Conservation (phyloP, 1,140 invertebrate genomes). For the Liolophura sinensis region DNA sequence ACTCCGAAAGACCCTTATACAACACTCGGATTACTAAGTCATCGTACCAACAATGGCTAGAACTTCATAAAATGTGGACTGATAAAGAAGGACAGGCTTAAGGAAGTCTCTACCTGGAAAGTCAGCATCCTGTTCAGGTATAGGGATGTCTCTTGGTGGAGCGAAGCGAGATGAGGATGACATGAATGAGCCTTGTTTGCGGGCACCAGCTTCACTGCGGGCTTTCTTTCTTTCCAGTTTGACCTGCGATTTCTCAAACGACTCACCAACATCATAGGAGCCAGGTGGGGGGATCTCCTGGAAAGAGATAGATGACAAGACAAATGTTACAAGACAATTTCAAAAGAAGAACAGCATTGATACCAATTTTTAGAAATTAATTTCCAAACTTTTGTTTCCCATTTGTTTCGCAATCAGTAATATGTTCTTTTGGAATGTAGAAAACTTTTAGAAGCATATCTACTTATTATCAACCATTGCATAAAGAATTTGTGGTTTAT, state of each 20-base stretch:
- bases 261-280: slow-evolving; percentile 50
- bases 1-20: too few species aligned
- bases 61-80: too few species aligned
- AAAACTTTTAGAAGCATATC: too few species aligned
- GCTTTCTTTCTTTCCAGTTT: slow-evolving; percentile 36
- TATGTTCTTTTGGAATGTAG: too few species aligned
- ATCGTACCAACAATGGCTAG: too few species aligned
- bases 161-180: slow-evolving; percentile 53
- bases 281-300: slow-evolving; percentile 56
- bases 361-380: background rate
- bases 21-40: too few species aligned
- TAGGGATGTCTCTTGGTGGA: slow-evolving; percentile 38
- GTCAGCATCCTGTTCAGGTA: slow-evolving; percentile 35
- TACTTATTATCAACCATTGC: too few species aligned
- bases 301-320: slow-evolving; percentile 18
- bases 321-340: background rate
- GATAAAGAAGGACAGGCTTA: too few species aligned
- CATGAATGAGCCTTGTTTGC: slow-evolving; percentile 53
- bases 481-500: too few species aligned
- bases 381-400: background rate
- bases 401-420: too few species aligned
- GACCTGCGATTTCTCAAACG: slow-evolving; percentile 45
- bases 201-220: slow-evolving; percentile 45
- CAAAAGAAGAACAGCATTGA: background rate
- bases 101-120: slow-evolving; percentile 51